Base-by-base conservation (phyloP, 2,888 invertebrate species). In the Cordilura impudica region DNA sequence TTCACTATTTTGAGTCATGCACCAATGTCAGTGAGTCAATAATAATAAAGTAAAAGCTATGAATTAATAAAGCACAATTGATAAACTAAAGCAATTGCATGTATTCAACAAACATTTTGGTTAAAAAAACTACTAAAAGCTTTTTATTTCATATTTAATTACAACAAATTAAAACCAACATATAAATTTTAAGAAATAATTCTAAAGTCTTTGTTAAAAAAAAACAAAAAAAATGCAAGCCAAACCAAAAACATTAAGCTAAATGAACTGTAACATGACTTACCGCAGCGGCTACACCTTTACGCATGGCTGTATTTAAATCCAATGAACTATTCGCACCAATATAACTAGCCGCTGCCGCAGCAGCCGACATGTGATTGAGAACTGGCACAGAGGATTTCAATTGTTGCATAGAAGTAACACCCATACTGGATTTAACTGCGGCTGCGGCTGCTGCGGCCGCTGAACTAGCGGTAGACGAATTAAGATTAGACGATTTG, bases 231-330 rank as follows among this genome's bases (percentile, higher is more conserved):
- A 60, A 56, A 67, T 67, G 56, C 61, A 71, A 79, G 56, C 66
- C 74, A 66, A 72, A 54, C 54, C 75, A 74, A 71, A 14, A 63
- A 39, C 14, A n/a, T 12, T n/a, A 39, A 56, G n/a, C 10, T 29
- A 83, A 82, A 83, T 86, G 87, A 84, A 85, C 83, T 82, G 85
- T 84, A 83, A 86, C 84, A 83, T 85, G 84, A 88, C 88, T 88
- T 88, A 88, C 88, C 88, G 88, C 87, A 83, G 85, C 85, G 78
- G 87, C 82, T 81, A 85, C 84, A 83, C 87, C 84, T 69, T 88
- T 88, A 66, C 87, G 86, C 81, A 88, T 80, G 39, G 85, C 73
- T 54, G 79, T 51, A 35, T 72, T 79, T 8, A 79, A 14, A 53
- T 81, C 82, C 69, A 81, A n/a, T 7, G 61, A n/a, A 49, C 45